These are phyloP conservation scores for Wiebesia pumilae DNA, from an alignment of 1,140 invertebrate species.

Conservation along the genomic window DNA sequence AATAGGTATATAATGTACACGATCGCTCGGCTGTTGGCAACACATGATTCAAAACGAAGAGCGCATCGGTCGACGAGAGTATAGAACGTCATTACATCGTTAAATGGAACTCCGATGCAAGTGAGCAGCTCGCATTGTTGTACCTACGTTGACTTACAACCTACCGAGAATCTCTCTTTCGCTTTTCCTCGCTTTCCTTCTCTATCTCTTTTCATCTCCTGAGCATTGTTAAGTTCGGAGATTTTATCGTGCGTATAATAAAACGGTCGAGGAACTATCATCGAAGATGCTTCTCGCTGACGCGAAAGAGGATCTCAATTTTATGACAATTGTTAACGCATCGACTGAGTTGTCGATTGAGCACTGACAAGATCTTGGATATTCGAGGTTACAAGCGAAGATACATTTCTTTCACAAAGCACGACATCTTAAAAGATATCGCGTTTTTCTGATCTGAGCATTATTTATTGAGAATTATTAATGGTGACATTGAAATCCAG, in stretches of 20 bases:
- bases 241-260: slow-evolving; percentile 51
- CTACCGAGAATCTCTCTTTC: not conserved
- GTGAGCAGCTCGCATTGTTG: not conserved
- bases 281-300: not conserved
- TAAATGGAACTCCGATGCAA: slow-evolving; percentile 52
- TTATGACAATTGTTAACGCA: slow-evolving; percentile 42
- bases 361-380: not conserved
- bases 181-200: not conserved
- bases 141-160: not conserved
- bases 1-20: not conserved
- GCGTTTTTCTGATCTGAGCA: too few relatives aligned
- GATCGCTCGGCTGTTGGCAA: slow-evolving; percentile 53
- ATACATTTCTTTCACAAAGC: too few relatives aligned
- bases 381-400: not conserved
- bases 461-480: too few relatives aligned
- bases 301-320: slow-evolving; percentile 24
- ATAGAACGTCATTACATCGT: slow-evolving; percentile 59
- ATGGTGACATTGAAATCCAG: not conserved
- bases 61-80: slow-evolving; percentile 30
- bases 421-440: too few relatives aligned
- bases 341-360: slow-evolving; percentile 25
- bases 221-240: slow-evolving; percentile 47
- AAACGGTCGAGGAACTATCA: slow-evolving; percentile 33
- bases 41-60: slow-evolving; percentile 58
- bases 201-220: slow-evolving; percentile 26